Evolutionary conservation across 2,113 vertebrate genomes (phyloP).

Genomic region (Varanus salvator): DNA sequence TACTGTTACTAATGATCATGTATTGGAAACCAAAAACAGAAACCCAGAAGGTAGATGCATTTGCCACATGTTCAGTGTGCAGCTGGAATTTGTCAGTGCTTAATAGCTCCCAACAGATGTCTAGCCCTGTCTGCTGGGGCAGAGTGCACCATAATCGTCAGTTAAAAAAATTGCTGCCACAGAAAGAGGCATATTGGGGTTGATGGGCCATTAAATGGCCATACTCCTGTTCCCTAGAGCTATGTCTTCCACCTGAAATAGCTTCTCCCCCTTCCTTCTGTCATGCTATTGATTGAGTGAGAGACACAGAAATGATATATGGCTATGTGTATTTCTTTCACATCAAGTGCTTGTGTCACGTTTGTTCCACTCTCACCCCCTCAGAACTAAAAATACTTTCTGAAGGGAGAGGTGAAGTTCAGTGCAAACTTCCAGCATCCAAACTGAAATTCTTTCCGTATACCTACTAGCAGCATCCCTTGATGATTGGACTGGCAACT

Average conservation of each 20-base stretch:
- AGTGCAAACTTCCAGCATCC: slow-evolving; percentile 19
- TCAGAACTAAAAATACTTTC: slow-evolving; percentile 64
- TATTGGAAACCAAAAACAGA: not conserved
- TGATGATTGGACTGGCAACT: not conserved
- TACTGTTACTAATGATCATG: not conserved
- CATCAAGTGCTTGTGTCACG: slow-evolving; percentile 36
- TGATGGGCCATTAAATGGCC: slow-evolving; percentile 10
- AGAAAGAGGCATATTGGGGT: slow-evolving; percentile 13
- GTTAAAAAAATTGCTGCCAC: not conserved
- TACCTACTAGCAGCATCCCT: not conserved
- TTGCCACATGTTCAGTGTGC: not conserved
- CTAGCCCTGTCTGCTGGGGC: not conserved
- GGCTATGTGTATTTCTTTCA: slow-evolving; percentile 37
- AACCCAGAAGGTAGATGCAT: not conserved
- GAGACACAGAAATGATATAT: slow-evolving; percentile 41
- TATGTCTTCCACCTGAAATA: not conserved
- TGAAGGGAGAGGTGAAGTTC: not conserved
- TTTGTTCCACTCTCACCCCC: slow-evolving; percentile 22
- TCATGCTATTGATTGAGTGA: not conserved
- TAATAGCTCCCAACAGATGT: accelerated
- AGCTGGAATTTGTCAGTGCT: not conserved
- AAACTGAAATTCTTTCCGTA: not conserved
- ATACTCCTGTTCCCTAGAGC: not conserved
- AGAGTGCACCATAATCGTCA: not conserved
- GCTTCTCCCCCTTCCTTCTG: slow-evolving; percentile 1